Evolutionary conservation across 2,113 vertebrate genomes (phyloP).

Genomic region (Gymnogyps californianus): DNA sequence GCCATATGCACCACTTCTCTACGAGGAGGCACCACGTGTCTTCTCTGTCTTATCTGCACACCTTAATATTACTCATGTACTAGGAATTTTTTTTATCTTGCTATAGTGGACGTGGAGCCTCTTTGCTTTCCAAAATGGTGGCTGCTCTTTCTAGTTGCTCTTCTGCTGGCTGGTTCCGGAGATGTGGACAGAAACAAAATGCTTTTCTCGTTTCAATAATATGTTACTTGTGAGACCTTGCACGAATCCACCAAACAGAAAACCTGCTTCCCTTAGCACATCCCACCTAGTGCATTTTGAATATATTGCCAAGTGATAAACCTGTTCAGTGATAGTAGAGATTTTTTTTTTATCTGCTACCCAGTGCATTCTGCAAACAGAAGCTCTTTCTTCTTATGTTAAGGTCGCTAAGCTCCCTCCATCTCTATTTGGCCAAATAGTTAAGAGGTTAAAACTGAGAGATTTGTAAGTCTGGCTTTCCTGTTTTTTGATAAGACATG

Average conservation of each 20-base stretch:
- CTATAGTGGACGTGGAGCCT: not conserved
- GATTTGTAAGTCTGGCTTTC: not conserved
- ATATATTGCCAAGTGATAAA: not conserved
- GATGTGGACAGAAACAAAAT: not conserved
- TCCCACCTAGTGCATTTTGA: not conserved
- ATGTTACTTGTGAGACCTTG: not conserved
- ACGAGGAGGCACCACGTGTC: not conserved
- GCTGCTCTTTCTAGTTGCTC: not conserved
- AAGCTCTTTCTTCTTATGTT: not conserved
- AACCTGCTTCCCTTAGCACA: not conserved
- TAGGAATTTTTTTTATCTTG: not conserved
- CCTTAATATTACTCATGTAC: not conserved
- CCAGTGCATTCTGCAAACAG: not conserved
- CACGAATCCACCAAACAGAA: not conserved
- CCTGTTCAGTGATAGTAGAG: not conserved
- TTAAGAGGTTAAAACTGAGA: not conserved
- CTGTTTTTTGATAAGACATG: not conserved
- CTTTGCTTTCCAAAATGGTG: not conserved
- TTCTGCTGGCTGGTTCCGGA: not conserved
- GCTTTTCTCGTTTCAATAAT: not conserved
- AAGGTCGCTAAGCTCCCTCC: not conserved
- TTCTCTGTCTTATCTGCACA: not conserved
- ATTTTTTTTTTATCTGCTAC: not conserved
- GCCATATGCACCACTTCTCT: accelerated
- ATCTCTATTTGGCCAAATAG: not conserved